Base-by-base conservation (phyloP, 2,113 vertebrate genomes). In the Tiliqua scincoides region DNA sequence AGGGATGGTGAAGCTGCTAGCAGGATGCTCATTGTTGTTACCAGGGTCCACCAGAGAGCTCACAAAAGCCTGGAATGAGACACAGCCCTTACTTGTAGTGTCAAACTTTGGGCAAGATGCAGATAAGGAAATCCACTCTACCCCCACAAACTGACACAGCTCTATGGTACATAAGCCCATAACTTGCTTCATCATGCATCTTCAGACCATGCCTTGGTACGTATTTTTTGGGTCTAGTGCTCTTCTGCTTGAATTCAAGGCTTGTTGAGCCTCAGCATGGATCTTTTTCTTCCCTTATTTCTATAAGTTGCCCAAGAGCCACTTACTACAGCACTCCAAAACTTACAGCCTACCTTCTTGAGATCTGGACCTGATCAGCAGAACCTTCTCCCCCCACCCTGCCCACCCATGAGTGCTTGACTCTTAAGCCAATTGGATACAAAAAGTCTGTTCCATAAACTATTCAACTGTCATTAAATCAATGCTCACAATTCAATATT, bases 401-500 rank as follows among this genome's bases (percentile, higher is more conserved):
- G 37, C 63, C 74, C 62, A 70, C 18, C n/a, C 79, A 54, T 30
- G 6, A 52, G 43, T 59, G 52, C 48, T 61, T 79, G 30, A 61
- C 20, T 14, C 27, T 40, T 59, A 25, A 70, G 27, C 65, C 35
- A 70, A 37, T 27, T 37, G 61, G 43, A 85, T 27, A 67, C 65
- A 77, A 76, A 84, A 76, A 54, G 73, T 32, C n/a, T 35, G n/a
- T 20, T 18, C 27, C 27, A 43, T 79, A 79, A 85, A 43, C 18
- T 61, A 85, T 71, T 79, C 52, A 37, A 43, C 35, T 48, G 84
- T 76, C 40, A 32, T 43, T 57, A 59, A 79, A 70, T 62, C 65
- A 71, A 62, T 79, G 84, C 75, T 85, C 54, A 70, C 65, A 79
- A 72, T 70, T 83, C 84, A 70, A 70, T 62, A 63, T 77, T 67